Base-by-base conservation (phyloP, 2,113 vertebrate genomes). In the Alosa alosa region DNA sequence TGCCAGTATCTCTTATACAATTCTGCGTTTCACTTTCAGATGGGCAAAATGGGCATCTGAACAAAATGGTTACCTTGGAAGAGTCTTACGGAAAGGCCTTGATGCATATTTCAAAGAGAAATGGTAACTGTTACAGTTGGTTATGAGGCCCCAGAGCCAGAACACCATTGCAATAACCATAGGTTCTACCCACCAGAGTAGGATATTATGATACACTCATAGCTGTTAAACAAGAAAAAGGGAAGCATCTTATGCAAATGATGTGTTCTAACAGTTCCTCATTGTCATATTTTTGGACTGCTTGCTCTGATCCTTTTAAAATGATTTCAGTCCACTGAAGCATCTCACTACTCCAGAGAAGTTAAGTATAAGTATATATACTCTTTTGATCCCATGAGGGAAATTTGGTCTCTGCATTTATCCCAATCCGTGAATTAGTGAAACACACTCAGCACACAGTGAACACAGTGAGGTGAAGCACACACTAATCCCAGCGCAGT, bases 41-140 rank as follows among this genome's bases (percentile, higher is more conserved):
- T 96, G 94, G 94, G 91, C 86, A 0, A 96, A 96, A 87, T 96
- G 95, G 96, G 93, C 92, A 0, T 93, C 93, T 17, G 95, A 96
- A 86, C 94, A 95, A 88, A 96, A 95, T 8, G 96, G 96, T 46
- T 93, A 95, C 91, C 92, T 96, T 82, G 96, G 96, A 84, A 90
- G 85, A 4, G 50, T 94, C 75, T 86, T 96, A 46, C 87, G 94
- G 41, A 95, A 90, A 84, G 94, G 92, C n/a, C 87, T 96, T 89
- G 92, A 95, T 84, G 94, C 91, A 8, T 94, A 96, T 88, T 91
- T 96, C 10, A 90, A 92, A 68, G 89, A 88, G 47, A 86, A 96
- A 86, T 92, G 91, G 96, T 96, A 92, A 90, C 88, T 72, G 31
- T 78, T 83, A 18, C 13, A 49, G 4, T 87, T 57, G 17, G 46